Evolutionary conservation across 2,888 invertebrate genomes (phyloP).

Genomic region (Andrena haemorrhoa): DNA sequence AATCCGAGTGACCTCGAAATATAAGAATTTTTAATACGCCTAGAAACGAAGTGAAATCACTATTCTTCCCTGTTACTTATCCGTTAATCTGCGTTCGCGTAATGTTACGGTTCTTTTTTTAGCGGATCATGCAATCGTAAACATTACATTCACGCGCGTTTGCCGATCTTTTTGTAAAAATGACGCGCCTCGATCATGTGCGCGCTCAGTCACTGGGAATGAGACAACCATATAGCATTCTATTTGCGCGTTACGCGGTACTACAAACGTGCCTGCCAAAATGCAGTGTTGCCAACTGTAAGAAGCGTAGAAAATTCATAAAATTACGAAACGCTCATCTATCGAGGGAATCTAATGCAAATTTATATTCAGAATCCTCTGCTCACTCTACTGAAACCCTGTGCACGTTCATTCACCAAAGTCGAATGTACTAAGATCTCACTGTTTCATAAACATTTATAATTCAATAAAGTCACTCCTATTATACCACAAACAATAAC

Average conservation of each 20-base stretch:
- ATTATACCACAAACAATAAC: not conserved
- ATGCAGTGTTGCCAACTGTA: slow-evolving; percentile 24
- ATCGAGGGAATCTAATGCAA: not conserved
- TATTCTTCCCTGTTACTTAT: slow-evolving; percentile 7
- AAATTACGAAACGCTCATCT: slow-evolving; percentile 33
- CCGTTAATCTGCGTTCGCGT: not conserved
- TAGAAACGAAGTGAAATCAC: not conserved
- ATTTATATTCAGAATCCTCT: not conserved
- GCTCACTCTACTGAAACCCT: too few species aligned
- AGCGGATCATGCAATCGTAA: slow-evolving; percentile 7
- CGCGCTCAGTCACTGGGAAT: slow-evolving; percentile 35
- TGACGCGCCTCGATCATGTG: not conserved
- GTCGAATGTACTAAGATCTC: too few species aligned
- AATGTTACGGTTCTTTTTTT: not conserved
- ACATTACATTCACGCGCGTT: not conserved
- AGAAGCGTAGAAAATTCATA: slow-evolving; percentile 22
- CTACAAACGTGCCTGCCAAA: slow-evolving; percentile 53
- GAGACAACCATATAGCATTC: slow-evolving; percentile 45
- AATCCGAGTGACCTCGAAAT: slow-evolving; percentile 1
- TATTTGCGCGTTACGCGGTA: slow-evolving; percentile 59
- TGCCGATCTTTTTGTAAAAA: not conserved
- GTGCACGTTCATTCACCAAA: too few species aligned
- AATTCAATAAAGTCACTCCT: not conserved
- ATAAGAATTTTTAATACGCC: slow-evolving; percentile 14
- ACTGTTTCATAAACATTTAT: too few species aligned